Evolutionary conservation across 2,797 vertebrate genomes (phyloP), one percentile per base, ranked within the genome.

Genomic region (Geotrypetes seraphini): DNA sequence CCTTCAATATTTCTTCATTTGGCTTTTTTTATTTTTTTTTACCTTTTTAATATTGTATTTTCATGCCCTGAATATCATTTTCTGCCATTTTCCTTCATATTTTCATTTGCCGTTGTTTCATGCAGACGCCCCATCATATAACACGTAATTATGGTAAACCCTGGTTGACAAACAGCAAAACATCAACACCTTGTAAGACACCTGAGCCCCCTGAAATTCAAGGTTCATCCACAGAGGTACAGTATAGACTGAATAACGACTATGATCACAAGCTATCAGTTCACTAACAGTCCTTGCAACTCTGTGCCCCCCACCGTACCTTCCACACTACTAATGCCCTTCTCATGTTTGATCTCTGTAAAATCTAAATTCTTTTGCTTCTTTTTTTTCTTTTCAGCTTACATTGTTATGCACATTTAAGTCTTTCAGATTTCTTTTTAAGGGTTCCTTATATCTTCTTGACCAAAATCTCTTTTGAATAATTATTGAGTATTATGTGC

Each of bases 91-190:
- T 83, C 74, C 67, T 87, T 63, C 83, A 69, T 69, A 26, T 88
- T 70, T 78, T 81, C 48, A 86, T 88, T 87, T 92, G 70, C 88
- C 85, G 63, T 92, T 93, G 78, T 92, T 92, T 68, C 88, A 76
- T 73, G 63, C 85, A 99, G 96, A 97, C 88, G 81, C 68, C 88
- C 79, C 92, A 95, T 84, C 92, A 92, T 73, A 86, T 98, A 86
- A 90, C 80, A 84, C 94, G 93, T 84, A 99, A 98, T 95, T 98
- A 98, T 87, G 94, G 96, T 96, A 99, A 97, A 76, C 96, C 96
- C 69, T 99, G 96, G 96, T 88, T 97, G 88, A 86, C 89, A 92
- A 99, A 99, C 96, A 97, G 92, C 96, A 98, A 97, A 92, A 77
- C 89, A 71, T 87, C 88, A 81, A 84, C 85, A 89, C 86, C 92